Evolutionary conservation across 2,113 vertebrate species (phyloP), one percentile per base, ranked within the genome.

Genomic region (Tetrao urogallus): DNA sequence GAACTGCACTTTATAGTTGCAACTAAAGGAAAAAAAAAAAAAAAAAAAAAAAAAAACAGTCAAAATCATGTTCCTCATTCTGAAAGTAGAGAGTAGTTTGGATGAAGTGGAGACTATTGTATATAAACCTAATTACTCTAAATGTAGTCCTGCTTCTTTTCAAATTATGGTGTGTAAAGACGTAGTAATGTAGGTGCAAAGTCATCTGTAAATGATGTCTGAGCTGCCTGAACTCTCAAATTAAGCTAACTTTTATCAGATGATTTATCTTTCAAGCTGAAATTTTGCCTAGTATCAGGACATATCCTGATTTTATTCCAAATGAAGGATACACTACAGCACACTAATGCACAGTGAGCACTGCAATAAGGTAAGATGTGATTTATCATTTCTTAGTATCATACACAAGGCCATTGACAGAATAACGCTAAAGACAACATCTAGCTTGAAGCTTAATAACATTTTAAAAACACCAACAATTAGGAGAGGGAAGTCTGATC

Each of bases 11-110:
- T 79, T 17, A 6, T n/a, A 75, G 32, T 36, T 64, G 25, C 10
- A 86, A 67, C 11, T 32, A 66, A 69, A 10, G 16, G 5, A 56
- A 50, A 6, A 24, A 52, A 27, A 54, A 28, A 16, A 6, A 28
- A 52, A 28, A 66, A 32, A 2, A 6, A 48, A 43, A 34, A 43
- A 4, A 14, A 66, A 78, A 65, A 0, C 0, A 8, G 8, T 1
- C 27, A 79, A 56, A 92, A 76, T 64, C 25, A 73, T 76, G n/a
- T 48, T 15, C 6, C 1, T 70, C 8, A 8, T 42, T 54, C 32
- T 82, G 69, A 38, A 90, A 89, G 76, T 52, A 13, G 71, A 52
- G 24, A 28, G 9, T 16, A 34, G 0, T 64, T 78, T 85, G n/a
- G 5, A 43, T 6, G 42, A 83, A 74, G 22, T 8, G 74, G 40